These are phyloP conservation scores for Teleiodes luculella DNA, from an alignment of 2,888 invertebrate species.

Conservation along the genomic window DNA sequence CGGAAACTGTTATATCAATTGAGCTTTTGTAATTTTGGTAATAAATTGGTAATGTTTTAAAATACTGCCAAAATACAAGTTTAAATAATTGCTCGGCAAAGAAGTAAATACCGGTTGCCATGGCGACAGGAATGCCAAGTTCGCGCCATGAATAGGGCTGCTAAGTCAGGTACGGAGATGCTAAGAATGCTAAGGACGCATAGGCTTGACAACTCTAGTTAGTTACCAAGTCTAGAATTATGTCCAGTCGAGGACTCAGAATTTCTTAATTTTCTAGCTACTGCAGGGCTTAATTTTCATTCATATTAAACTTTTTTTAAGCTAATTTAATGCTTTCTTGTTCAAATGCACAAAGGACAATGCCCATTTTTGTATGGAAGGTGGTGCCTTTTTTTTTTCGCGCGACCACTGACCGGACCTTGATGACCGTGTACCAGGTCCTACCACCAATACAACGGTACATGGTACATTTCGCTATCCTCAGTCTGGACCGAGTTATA, in stretches of 20 bases:
- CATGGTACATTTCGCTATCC: too few relatives aligned
- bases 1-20: too few relatives aligned
- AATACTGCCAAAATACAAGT: constrained; percentile 6
- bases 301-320: too few relatives aligned
- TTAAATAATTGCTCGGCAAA: constrained; percentile 2
- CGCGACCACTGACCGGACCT: too few relatives aligned
- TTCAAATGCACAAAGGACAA: too few relatives aligned
- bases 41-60: background rate
- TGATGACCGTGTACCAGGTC: too few relatives aligned
- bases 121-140: constrained; percentile 15
- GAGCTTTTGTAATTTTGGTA: background rate
- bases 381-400: too few relatives aligned
- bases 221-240: background rate
- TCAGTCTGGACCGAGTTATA: too few relatives aligned
- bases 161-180: background rate
- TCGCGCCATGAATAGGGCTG: constrained; percentile 10
- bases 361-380: too few relatives aligned
- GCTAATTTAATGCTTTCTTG: too few relatives aligned
- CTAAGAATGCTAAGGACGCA: background rate
- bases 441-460: too few relatives aligned
- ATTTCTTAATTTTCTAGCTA: background rate
- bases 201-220: background rate
- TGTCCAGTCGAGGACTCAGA: background rate
- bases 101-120: constrained; percentile 17
- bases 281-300: too few relatives aligned